phyloP scores from a whole-genome alignment of 2,888 invertebrate genomes.

The Cataglyphis rosenhaueri region DNA sequence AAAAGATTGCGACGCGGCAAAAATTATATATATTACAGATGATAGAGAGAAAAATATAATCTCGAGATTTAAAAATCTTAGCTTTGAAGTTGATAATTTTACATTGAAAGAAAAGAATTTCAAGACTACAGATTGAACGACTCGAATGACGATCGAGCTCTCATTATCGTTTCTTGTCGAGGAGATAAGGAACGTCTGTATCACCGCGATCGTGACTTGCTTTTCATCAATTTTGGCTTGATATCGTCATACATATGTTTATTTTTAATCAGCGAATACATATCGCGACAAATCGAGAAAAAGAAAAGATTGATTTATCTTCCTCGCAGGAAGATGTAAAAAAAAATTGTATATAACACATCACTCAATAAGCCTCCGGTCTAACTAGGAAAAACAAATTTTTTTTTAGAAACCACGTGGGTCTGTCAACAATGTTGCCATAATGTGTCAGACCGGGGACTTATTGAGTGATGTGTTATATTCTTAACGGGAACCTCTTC shows the following conservation, averaged over 20 bases:
- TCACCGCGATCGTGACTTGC: background rate
- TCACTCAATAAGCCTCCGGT: too few species aligned
- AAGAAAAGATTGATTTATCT: background rate
- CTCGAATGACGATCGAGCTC: background rate
- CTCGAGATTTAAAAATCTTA: background rate
- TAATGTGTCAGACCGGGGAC: too few species aligned
- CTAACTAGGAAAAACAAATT: too few species aligned
- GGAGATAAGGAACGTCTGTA: conserved; percentile 29
- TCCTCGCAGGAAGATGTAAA: background rate
- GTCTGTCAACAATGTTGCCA: too few species aligned
- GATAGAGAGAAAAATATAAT: background rate
- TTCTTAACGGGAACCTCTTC: background rate
- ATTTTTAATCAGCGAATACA: background rate
- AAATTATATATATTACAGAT: background rate
- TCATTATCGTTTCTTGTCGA: conserved; percentile 19
- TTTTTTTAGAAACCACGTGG: too few species aligned
- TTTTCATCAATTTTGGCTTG: background rate
- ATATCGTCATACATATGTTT: background rate
- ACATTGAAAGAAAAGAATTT: background rate
- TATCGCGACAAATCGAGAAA: background rate
- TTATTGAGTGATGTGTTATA: background rate
- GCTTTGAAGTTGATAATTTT: background rate
- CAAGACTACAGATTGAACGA: background rate
- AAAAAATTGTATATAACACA: background rate
- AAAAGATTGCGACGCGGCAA: background rate